These are phyloP conservation scores for Tenthredo livida DNA, from an alignment of 2,888 invertebrate species.

Conservation along the genomic window DNA sequence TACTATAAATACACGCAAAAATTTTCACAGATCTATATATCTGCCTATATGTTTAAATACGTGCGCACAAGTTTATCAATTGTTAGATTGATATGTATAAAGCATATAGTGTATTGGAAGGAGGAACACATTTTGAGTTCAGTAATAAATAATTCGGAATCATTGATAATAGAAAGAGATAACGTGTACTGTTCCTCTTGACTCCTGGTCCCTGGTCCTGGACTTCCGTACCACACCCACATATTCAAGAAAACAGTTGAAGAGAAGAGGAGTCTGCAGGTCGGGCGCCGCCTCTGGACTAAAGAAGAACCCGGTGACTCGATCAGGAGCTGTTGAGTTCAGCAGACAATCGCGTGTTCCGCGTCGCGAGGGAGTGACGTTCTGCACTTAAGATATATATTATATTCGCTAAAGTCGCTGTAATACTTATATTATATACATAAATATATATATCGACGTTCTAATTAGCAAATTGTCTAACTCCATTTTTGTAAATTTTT, in stretches of 20 bases:
- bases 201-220: neutral
- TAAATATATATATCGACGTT: no score
- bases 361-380: constrained; percentile 16
- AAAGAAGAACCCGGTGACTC: neutral
- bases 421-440: neutral
- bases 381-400: constrained; percentile 5
- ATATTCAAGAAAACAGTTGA: constrained; percentile 15
- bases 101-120: neutral
- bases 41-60: no score
- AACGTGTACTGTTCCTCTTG: neutral
- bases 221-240: constrained; percentile 26
- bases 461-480: no score
- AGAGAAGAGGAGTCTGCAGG: constrained; percentile 23
- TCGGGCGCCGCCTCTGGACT: constrained; percentile 14
- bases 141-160: neutral
- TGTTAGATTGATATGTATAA: no score
- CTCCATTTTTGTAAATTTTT: no score
- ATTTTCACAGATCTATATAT: no score
- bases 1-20: no score
- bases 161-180: neutral
- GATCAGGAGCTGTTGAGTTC: neutral
- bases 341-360: constrained; percentile 44
- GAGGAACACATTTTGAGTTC: neutral
- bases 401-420: neutral
- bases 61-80: no score